These are phyloP conservation scores for Capra hircus DNA, from an alignment of 2,113 vertebrate species.

Conservation along the genomic window DNA sequence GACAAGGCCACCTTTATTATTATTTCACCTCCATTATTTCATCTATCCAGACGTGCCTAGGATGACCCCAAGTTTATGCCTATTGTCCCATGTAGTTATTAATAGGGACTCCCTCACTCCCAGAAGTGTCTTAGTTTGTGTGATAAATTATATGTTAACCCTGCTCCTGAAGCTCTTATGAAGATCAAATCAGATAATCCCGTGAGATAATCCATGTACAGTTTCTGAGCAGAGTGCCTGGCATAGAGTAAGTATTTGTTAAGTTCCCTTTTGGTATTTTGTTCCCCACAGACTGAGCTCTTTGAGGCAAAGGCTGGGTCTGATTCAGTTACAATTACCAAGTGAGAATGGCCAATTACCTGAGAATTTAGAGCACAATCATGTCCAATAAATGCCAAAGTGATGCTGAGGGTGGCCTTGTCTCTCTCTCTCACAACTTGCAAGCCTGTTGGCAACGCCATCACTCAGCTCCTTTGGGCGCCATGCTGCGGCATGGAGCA, in stretches of 20 bases:
- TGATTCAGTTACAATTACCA: neutral
- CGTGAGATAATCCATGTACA: neutral
- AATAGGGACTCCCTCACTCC: neutral
- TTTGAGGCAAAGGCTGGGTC: neutral
- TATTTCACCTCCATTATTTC: neutral
- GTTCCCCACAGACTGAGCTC: neutral
- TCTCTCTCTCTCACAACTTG: neutral
- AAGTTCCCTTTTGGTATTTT: neutral
- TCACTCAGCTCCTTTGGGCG: neutral
- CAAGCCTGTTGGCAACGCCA: fast-evolving
- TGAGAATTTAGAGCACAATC: neutral
- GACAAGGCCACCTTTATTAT: too few relatives aligned
- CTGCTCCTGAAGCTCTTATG: neutral
- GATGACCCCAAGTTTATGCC: neutral
- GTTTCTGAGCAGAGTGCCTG: neutral
- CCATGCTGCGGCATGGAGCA: neutral
- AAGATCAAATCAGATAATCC: neutral
- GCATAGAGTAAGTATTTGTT: neutral
- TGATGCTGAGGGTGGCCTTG: neutral
- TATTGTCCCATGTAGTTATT: neutral
- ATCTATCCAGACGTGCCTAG: neutral
- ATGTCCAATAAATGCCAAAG: neutral
- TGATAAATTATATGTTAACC: neutral
- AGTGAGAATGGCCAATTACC: neutral
- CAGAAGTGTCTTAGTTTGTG: neutral